These are phyloP conservation scores for Drosophila putrida DNA, from an alignment of 2,888 invertebrate genomes.

Conservation along the genomic window DNA sequence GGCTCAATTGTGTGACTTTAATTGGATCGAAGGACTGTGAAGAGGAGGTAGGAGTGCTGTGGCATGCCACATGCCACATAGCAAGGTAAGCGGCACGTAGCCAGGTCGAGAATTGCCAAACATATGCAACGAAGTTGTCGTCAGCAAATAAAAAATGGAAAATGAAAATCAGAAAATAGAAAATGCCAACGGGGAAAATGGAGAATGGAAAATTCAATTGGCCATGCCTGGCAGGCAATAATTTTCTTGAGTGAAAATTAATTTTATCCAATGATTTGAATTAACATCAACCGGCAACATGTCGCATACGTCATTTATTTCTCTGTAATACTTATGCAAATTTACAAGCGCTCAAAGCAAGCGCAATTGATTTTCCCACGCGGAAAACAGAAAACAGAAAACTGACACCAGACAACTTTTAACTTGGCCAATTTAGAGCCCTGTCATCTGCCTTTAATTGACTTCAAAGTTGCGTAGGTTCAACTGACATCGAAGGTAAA, in stretches of 20 bases:
- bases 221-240: conserved; percentile 40
- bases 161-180: conserved; percentile 8
- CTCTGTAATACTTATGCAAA: conserved; percentile 27
- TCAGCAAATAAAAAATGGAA: conserved; percentile 7
- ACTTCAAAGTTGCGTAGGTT: not conserved
- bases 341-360: conserved; percentile 18
- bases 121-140: conserved; percentile 50
- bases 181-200: conserved; percentile 9
- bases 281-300: conserved; percentile 44
- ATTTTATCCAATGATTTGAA: conserved; percentile 60
- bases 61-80: conserved; percentile 15
- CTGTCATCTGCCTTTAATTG: conserved; percentile 26
- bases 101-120: conserved; percentile 47
- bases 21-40: conserved; percentile 19
- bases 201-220: conserved; percentile 59
- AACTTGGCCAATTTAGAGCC: conserved; percentile 17
- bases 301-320: conserved; percentile 45
- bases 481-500: not conserved
- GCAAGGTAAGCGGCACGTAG: conserved; percentile 51
- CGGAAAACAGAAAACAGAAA: conserved; percentile 23
- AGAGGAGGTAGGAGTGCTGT: not conserved
- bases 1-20: conserved; percentile 60
- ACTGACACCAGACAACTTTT: conserved; percentile 13
- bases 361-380: conserved; percentile 49
- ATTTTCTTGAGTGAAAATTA: conserved; percentile 43